Conservation (phyloP, 2,797 vertebrate genomes). For the Carapus acus region DNA sequence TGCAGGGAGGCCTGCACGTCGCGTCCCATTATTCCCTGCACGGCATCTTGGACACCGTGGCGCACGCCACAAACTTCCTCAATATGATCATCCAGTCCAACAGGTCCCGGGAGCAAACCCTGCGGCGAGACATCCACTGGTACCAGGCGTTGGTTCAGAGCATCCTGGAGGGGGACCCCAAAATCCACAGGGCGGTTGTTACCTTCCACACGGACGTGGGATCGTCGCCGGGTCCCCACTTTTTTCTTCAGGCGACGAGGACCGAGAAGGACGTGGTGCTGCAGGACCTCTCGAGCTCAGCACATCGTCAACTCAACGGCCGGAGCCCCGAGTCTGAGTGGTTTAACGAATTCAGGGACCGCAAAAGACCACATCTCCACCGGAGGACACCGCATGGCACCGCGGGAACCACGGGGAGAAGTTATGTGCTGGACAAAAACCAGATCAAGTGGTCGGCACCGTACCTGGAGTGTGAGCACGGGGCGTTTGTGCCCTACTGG, state of each 20-base stretch:
- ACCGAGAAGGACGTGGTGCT: slow-evolving; percentile 79
- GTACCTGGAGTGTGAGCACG: slow-evolving; percentile 89
- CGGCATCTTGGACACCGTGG: slow-evolving; percentile 83
- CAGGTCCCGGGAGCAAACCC: slow-evolving; percentile 80
- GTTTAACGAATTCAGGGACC: slow-evolving; percentile 82
- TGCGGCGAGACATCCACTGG: slow-evolving; percentile 84
- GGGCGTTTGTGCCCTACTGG: slow-evolving; percentile 91
- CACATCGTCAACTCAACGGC: slow-evolving; percentile 75
- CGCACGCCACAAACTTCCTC: slow-evolving; percentile 91
- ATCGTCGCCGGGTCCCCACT: slow-evolving; percentile 74
- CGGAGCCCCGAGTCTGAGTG: slow-evolving; percentile 82
- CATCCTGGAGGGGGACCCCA: slow-evolving; percentile 88
- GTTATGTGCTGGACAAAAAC: slow-evolving; percentile 76
- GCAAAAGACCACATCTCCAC: slow-evolving; percentile 73
- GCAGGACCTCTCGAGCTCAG: slow-evolving; percentile 81
- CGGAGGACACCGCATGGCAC: slow-evolving; percentile 58
- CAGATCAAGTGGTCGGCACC: slow-evolving; percentile 95
- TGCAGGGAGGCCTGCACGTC: slow-evolving; percentile 77
- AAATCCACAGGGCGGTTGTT: slow-evolving; percentile 86
- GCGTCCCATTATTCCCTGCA: slow-evolving; percentile 82
- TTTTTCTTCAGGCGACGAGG: slow-evolving; percentile 89
- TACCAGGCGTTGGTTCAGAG: slow-evolving; percentile 88
- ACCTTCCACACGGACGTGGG: slow-evolving; percentile 79
- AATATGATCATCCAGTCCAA: slow-evolving; percentile 87
- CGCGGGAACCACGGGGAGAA: slow-evolving; percentile 57